phyloP scores from a whole-genome alignment of 2,888 invertebrate species.

The Apotomis capreana region DNA sequence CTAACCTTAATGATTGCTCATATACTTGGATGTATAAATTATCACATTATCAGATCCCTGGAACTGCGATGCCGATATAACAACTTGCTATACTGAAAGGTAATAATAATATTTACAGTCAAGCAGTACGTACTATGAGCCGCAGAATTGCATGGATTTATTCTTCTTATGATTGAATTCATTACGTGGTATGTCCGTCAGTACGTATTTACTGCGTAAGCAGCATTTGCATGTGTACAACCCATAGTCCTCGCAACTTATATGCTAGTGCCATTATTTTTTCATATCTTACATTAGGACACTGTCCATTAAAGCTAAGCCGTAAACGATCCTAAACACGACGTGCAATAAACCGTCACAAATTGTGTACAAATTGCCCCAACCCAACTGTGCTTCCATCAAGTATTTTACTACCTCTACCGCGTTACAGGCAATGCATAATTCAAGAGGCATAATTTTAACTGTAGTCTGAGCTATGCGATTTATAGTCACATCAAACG shows the following conservation, averaged over 20 bases:
- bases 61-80: too few relatives aligned
- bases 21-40: conserved; percentile 47
- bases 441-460: conserved; percentile 78
- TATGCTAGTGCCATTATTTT: too few relatives aligned
- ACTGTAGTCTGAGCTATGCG: conserved; percentile 68
- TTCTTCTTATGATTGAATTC: too few relatives aligned
- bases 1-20: conserved; percentile 53
- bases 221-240: too few relatives aligned
- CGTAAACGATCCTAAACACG: conserved; percentile 65
- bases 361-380: conserved; percentile 52
- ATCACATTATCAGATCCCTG: neutral
- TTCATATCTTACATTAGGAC: neutral
- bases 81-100: too few relatives aligned
- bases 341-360: conserved; percentile 60
- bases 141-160: too few relatives aligned
- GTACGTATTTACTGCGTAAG: too few relatives aligned
- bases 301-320: conserved; percentile 52
- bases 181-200: too few relatives aligned
- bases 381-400: conserved; percentile 40
- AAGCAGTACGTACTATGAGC: too few relatives aligned
- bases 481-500: conserved; percentile 71
- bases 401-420: conserved; percentile 66
- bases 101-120: too few relatives aligned
- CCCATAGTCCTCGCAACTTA: too few relatives aligned
- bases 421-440: conserved; percentile 71